phyloP scores from a whole-genome alignment of 64 coral and sea anemone species.

The Montipora cactus region DNA sequence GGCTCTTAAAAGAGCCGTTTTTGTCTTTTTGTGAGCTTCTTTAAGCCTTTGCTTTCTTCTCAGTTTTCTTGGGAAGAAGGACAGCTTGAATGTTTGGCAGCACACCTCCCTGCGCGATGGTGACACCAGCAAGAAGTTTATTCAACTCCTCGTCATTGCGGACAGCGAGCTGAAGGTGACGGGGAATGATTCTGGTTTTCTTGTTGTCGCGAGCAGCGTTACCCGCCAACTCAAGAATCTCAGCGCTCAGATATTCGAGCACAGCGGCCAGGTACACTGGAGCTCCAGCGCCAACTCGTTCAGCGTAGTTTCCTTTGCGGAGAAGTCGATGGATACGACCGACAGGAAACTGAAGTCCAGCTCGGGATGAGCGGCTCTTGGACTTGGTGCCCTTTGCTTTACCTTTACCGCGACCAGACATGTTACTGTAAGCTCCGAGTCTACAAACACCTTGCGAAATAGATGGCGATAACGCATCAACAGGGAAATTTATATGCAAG shows the following conservation, averaged over 20 bases:
- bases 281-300: constrained; percentile 33
- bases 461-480: too few relatives aligned
- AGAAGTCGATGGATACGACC: constrained; percentile 34
- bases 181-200: constrained; percentile 26
- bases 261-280: constrained; percentile 31
- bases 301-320: constrained; percentile 31
- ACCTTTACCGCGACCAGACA: constrained; percentile 40
- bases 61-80: too few relatives aligned
- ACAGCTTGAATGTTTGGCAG: too few relatives aligned
- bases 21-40: too few relatives aligned
- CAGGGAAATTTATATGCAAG: not conserved
- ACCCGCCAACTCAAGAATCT: constrained; percentile 33
- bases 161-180: not conserved
- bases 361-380: constrained; percentile 27
- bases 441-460: too few relatives aligned
- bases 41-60: too few relatives aligned
- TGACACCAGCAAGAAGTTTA: too few relatives aligned
- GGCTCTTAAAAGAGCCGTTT: too few relatives aligned
- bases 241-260: constrained; percentile 24
- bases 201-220: constrained; percentile 50
- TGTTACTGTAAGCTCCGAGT: not conserved
- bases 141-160: too few relatives aligned
- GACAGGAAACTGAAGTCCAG: constrained; percentile 25
- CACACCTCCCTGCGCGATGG: too few relatives aligned
- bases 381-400: constrained; percentile 39